Evolutionary conservation across 2,113 vertebrate genomes (phyloP), one percentile per base, ranked within the genome.

Genomic region (Ancistrus triradiatus): DNA sequence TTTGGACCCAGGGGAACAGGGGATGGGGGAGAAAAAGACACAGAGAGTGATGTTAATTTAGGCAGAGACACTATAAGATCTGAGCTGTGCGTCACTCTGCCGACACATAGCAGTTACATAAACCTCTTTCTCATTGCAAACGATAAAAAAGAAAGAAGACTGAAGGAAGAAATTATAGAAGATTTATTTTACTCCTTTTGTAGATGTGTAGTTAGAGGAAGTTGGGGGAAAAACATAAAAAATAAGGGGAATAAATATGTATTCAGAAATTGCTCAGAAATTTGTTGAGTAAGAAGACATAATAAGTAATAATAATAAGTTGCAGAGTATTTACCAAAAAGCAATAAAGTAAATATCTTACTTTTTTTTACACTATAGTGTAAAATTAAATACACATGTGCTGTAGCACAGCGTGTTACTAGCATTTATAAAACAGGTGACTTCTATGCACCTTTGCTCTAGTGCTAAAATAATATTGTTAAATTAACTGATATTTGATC

Each of bases 41-140:
- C 11, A 52, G 6, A 52, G 17, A 40, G 37, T n/a, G 18, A 40
- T 21, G 33, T 24, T 18, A 42, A 25, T 31, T 31, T 8, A 24
- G 7, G 38, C 10, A 18, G 24, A 11, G 60, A 42, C 47, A 53
- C 50, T 59, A 63, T 65, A 47, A 49, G 49, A 64, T 67, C 52
- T 51, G 43, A 52, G 40, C 27, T 2, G 60, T 69, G 71, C 49
- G 35, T 73, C 60, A 64, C 7, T 15, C 47, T 59, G 65, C 53
- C 25, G 27, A 40, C 38, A 7, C 66, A 59, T 59, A 33, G 27
- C 58, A 38, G 60, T 73, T 69, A 65, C 46, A 61, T 69, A 69
- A 65, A 59, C 55, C 61, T 51, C 24, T 64, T 52, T 31, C 13
- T 22, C 37, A 42, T 37, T 25, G 49, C 37, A 65, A 68, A 58